Percentiles rank a stretch among this genome's conserved stretches.
Evolutionary conservation across 2,888 invertebrate genomes (phyloP).

Genomic region (Drosophila pegasa): DNA sequence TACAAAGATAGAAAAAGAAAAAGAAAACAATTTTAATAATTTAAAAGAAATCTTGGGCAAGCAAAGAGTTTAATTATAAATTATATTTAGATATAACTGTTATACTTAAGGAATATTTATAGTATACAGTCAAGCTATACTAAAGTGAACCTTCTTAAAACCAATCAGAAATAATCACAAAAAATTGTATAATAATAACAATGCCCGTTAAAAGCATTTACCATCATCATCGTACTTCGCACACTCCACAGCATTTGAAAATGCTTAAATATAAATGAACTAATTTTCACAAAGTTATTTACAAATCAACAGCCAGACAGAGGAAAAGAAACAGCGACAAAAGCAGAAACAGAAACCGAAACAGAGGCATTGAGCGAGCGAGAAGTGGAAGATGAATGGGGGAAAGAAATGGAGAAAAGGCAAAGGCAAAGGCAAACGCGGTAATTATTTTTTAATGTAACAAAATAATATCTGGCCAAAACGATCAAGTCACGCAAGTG

Average conservation of each 20-base stretch:
- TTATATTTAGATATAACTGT: not conserved
- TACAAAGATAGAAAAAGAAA: not conserved
- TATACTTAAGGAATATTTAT: too few species aligned
- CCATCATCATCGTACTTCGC: constrained; percentile 11
- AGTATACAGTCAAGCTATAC: too few species aligned
- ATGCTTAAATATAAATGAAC: constrained; percentile 59
- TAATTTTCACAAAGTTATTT: constrained; percentile 66
- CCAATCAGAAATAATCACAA: not conserved
- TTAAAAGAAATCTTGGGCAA: not conserved
- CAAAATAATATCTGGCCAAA: constrained; percentile 83
- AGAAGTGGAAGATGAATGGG: constrained; percentile 2
- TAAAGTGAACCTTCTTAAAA: not conserved
- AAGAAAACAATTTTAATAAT: not conserved
- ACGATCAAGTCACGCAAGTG: constrained; percentile 82
- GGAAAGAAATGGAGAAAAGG: constrained; percentile 8
- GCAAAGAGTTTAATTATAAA: not conserved
- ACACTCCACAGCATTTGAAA: constrained; percentile 45
- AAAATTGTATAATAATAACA: not conserved
- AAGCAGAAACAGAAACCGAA: constrained; percentile 21
- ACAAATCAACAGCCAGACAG: constrained; percentile 55
- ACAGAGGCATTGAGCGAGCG: too few species aligned
- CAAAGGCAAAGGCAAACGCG: constrained; percentile 76
- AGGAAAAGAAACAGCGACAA: constrained; percentile 38
- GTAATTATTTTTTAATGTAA: constrained; percentile 82
- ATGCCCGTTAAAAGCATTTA: not conserved